Base-by-base conservation (phyloP, 2,888 invertebrate genomes). In the Actias luna region DNA sequence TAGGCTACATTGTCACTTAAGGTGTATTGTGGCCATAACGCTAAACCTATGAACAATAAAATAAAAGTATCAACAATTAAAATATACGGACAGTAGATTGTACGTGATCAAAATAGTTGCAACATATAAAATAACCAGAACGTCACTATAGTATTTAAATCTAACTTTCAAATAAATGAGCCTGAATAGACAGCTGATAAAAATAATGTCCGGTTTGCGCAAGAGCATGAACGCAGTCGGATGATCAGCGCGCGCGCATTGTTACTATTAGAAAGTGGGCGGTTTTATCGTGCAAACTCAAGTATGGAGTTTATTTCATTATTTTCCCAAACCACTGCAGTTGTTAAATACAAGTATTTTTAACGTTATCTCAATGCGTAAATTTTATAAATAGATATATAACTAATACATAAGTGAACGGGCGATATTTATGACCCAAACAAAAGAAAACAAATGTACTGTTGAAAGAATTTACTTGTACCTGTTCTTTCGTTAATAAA, bases 181-280 rank as follows among this genome's bases (percentile, higher is more conserved):
- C 67, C 61, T 59, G 68, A 65, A 63, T 65, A 68, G 67, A 73
- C 57, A 66, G 69, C 39, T 68, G 65, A 71, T 74, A 68, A 69
- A 72, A 74, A 76, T 18, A 69, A 69, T 78, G 83, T 87, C 87
- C 85, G 87, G 87, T 77, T 86, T 87, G 83, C 84, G 83, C 82
- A 86, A 87, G 72, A 57, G 55, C 42, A 63, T 59, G 52, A 63
- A 52, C 63, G 22, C 59, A 69, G 69, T 72, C 71, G 73, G 74
- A 77, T 80, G 72, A 77, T 75, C 75, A 67, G 75, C 74, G 73
- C 69, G 63, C 52, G 69, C 69, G 75, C 72, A 74, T 75, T 77
- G 72, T 74, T 52, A 61, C 36, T 65, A 62, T 69, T 76, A 76
- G 80, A 81, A 81, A 80, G 80, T 80, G 73, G 77, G 78, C 73